Evolutionary conservation across 2,113 vertebrate species (phyloP).

Genomic region (Neotoma lepida): DNA sequence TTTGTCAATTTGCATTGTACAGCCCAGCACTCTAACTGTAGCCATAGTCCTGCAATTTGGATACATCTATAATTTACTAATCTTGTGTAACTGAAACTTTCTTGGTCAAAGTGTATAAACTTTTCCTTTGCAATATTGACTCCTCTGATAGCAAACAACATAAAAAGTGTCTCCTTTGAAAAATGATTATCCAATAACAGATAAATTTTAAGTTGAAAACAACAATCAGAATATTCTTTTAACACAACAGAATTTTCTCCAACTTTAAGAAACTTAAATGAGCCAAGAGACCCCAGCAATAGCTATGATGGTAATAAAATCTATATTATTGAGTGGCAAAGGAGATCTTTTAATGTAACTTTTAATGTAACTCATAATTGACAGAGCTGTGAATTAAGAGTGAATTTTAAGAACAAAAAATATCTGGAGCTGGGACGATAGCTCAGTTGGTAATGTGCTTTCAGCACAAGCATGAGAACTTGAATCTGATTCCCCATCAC

Average conservation of each 20-base stretch:
- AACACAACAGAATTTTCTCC: conserved; percentile 46
- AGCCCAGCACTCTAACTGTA: neutral
- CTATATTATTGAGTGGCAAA: neutral
- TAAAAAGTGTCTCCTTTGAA: conserved; percentile 14
- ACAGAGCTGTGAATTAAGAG: conserved; percentile 12
- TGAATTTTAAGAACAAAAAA: conserved; percentile 64
- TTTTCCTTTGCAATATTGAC: neutral
- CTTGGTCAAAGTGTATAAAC: conserved; percentile 11
- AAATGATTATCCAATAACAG: conserved; percentile 1
- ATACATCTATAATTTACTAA: neutral
- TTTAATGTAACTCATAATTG: conserved; percentile 29
- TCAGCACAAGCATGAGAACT: neutral
- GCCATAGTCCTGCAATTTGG: neutral
- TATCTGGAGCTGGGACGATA: neutral
- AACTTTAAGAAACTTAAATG: conserved; percentile 25
- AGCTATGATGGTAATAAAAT: conserved; percentile 23
- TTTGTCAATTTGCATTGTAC: neutral
- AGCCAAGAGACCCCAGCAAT: neutral
- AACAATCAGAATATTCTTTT: conserved; percentile 33
- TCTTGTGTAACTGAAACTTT: neutral
- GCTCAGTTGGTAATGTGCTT: neutral
- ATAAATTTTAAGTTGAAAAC: conserved; percentile 44
- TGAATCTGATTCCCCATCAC: neutral
- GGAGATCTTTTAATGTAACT: neutral
- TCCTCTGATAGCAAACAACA: neutral